Evolutionary conservation across 2,888 invertebrate species (phyloP), one percentile per base, ranked within the genome.

Genomic region (Meiosimyza decipiens): DNA sequence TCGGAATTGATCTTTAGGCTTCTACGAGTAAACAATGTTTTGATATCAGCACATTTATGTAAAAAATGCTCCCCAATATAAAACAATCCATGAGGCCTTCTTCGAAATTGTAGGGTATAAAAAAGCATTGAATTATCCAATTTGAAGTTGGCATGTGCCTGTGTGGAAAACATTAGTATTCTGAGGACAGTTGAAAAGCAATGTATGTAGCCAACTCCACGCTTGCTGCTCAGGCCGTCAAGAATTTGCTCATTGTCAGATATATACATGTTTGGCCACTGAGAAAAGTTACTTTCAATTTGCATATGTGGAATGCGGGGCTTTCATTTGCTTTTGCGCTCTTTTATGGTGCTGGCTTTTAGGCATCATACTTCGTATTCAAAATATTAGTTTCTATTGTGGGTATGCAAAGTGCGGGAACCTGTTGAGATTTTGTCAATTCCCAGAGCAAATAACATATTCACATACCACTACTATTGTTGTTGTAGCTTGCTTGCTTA

Each of bases 401-500:
- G 40, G 40, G 74, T 77, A 79, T 79, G 79, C 77, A 79, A 85
- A 86, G 85, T 86, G 86, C 86, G 83, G 82, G 85, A 86, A 86
- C 86, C 86, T 86, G 86, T 86, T 86, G 86, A 86, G 86, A 86
- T 85, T 81, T 81, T 82, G 80, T 79, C 83, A 86, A 86, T 85
- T 86, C 86, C 86, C 86, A 78, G 79, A 86, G 84, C 86, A 85
- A 85, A 84, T 83, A 81, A 83, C 80, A 81, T 84, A 84, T 83
- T 82, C 80, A 82, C 78, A 79, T 78, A 76, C 76, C 47, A 49
- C 33, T 22, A 54, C 55, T 73, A 28, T 65, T 63, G 64, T 54
- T 64, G 64, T 57, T 71, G 74, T 71, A 73, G 75, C 74, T 75
- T 73, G 69, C 52, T 51, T 28, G 50, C 33, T 51, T 33, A 50